Evolutionary conservation across 2,888 invertebrate species (phyloP).

Genomic region (Eugnorisma glareosa): DNA sequence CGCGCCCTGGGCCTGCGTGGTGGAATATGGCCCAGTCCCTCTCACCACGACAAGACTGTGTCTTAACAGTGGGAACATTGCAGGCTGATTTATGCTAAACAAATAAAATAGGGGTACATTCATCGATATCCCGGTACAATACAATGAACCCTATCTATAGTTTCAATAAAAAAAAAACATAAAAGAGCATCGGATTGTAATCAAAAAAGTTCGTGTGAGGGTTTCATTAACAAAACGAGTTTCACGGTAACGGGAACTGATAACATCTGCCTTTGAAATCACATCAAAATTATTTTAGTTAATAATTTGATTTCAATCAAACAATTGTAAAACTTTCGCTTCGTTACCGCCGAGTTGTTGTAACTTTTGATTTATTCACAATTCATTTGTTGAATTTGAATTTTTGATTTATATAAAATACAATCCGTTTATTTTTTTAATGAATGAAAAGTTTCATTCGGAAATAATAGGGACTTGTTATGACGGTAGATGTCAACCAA

Average conservation of each 20-base stretch:
- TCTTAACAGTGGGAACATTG: neutral
- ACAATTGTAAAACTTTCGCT: constrained; percentile 69
- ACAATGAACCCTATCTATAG: neutral
- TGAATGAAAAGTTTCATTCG: constrained; percentile 53
- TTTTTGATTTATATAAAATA: constrained; percentile 73
- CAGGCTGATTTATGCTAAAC: neutral
- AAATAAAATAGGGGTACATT: neutral
- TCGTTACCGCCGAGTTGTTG: constrained; percentile 68
- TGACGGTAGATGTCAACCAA: neutral
- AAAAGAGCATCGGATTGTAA: constrained; percentile 42
- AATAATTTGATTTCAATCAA: constrained; percentile 72
- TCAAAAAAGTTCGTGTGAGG: constrained; percentile 50
- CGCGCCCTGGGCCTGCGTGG: neutral
- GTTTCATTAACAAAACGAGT: constrained; percentile 53
- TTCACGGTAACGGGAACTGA: constrained; percentile 57
- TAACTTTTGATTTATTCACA: constrained; percentile 75
- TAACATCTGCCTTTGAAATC: constrained; percentile 68
- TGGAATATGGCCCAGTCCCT: neutral
- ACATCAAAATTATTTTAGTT: constrained; percentile 69
- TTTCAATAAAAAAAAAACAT: constrained; percentile 11
- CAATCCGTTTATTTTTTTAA: constrained; percentile 65
- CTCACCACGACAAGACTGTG: neutral
- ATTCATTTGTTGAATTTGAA: constrained; percentile 74
- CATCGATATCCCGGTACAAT: neutral
- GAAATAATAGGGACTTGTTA: constrained; percentile 8